A percentile compares a stretch with the other conserved stretches of the same genome.
phyloP scores from a whole-genome alignment of 2,888 invertebrate genomes.

The Lycaena phlaeas region DNA sequence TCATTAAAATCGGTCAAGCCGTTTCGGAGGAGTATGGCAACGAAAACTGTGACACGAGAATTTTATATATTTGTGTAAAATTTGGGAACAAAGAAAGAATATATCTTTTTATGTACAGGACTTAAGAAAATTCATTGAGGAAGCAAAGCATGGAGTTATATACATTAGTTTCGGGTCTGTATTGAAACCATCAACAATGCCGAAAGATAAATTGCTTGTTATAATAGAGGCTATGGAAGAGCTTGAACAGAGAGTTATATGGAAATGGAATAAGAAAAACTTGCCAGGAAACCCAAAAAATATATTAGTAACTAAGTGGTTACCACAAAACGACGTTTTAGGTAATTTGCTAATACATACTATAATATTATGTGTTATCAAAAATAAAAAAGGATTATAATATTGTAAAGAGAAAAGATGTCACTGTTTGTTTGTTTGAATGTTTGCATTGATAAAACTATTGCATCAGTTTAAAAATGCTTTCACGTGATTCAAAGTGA shows the following conservation, averaged over 20 bases:
- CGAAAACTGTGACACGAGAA: too few species aligned
- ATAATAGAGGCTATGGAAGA: slow-evolving; percentile 75
- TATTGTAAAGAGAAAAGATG: too few species aligned
- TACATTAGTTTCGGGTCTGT: slow-evolving; percentile 85
- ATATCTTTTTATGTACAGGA: slow-evolving; percentile 40
- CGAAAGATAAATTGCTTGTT: slow-evolving; percentile 65
- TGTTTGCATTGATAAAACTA: too few species aligned
- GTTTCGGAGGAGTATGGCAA: too few species aligned
- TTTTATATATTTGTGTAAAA: too few species aligned
- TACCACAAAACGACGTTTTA: slow-evolving; percentile 81
- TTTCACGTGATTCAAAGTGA: too few species aligned
- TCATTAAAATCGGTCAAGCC: too few species aligned
- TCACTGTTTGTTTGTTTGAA: too few species aligned
- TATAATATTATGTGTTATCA: too few species aligned
- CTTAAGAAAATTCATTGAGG: slow-evolving; percentile 76
- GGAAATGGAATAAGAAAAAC: slow-evolving; percentile 78
- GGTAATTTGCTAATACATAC: slow-evolving; percentile 56
- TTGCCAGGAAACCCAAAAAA: slow-evolving; percentile 71
- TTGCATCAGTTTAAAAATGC: too few species aligned
- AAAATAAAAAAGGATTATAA: too few species aligned
- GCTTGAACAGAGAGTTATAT: slow-evolving; percentile 79
- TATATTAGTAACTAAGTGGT: slow-evolving; percentile 76
- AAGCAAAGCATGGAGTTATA: slow-evolving; percentile 78
- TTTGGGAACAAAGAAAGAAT: too few species aligned
- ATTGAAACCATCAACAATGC: slow-evolving; percentile 76